These are phyloP conservation scores for Polydesmus complanatus DNA, from an alignment of 2,888 invertebrate species.

Conservation along the genomic window DNA sequence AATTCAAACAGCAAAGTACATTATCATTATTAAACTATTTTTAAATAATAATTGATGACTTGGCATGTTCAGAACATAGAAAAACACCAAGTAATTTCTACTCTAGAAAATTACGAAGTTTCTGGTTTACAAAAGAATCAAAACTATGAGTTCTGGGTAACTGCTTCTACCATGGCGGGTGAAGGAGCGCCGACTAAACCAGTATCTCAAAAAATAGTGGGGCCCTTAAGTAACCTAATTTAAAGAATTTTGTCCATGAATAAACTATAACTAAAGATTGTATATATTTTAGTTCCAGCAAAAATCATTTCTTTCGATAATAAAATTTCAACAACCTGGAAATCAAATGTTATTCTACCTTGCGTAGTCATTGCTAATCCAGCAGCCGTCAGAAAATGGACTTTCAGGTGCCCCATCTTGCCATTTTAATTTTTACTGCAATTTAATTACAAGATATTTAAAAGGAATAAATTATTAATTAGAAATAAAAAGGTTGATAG, in stretches of 20 bases:
- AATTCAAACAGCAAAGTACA: too few relatives aligned
- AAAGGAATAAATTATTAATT: neutral
- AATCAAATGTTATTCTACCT: constrained; percentile 12
- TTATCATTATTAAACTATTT: neutral
- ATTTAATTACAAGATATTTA: neutral
- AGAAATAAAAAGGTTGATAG: neutral
- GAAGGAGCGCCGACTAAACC: constrained; percentile 14
- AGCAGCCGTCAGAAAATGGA: constrained; percentile 16
- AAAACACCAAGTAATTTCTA: constrained; percentile 1
- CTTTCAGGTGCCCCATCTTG: constrained; percentile 7
- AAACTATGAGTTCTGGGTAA: constrained; percentile 18
- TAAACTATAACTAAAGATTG: neutral
- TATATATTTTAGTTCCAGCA: constrained; percentile 14
- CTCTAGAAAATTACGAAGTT: constrained; percentile 11
- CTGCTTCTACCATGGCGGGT: constrained; percentile 15
- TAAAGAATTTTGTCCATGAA: neutral
- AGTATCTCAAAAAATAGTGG: constrained; percentile 12
- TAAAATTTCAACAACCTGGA: constrained; percentile 16
- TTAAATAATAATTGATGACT: neutral
- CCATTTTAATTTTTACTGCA: neutral
- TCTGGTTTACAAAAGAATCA: constrained; percentile 12
- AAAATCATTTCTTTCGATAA: constrained; percentile 16
- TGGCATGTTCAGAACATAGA: constrained; percentile 12
- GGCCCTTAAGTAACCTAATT: constrained; percentile 6
- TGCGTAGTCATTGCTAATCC: constrained; percentile 17